phyloP scores from a whole-genome alignment of 2,797 vertebrate species.

The Lepidocolaptes lacrymiger region DNA sequence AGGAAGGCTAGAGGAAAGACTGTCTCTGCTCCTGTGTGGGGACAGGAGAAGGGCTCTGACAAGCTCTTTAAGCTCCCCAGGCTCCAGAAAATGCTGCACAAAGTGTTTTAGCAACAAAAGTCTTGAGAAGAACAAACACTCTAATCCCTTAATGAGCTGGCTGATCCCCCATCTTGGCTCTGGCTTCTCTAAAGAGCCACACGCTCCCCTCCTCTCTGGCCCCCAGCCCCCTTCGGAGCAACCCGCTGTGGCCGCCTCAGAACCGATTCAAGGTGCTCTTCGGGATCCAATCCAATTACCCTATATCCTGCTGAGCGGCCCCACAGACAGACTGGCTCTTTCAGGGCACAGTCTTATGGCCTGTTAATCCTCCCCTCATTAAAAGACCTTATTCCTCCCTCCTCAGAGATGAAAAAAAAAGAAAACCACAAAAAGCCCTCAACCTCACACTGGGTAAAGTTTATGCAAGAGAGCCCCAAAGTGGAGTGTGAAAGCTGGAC shows the following conservation, averaged over 20 bases:
- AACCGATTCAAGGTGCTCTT: slow-evolving; percentile 87
- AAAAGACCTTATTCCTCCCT: slow-evolving; percentile 85
- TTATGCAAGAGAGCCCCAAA: slow-evolving; percentile 86
- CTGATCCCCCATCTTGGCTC: slow-evolving; percentile 90
- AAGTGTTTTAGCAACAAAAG: slow-evolving; percentile 92
- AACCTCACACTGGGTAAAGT: slow-evolving; percentile 70
- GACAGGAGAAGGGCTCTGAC: slow-evolving; percentile 82
- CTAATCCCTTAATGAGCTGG: slow-evolving; percentile 96
- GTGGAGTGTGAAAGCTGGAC: slow-evolving; percentile 69
- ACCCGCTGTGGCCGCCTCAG: slow-evolving; percentile 80
- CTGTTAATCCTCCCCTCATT: slow-evolving; percentile 87
- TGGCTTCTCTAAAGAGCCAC: slow-evolving; percentile 84
- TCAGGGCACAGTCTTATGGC: slow-evolving; percentile 80
- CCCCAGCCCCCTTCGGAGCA: slow-evolving; percentile 78
- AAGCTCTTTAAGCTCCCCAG: slow-evolving; percentile 84
- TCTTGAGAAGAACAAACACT: slow-evolving; percentile 90
- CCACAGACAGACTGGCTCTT: slow-evolving; percentile 90
- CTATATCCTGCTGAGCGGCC: slow-evolving; percentile 89
- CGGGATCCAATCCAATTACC: slow-evolving; percentile 97
- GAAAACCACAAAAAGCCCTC: neutral
- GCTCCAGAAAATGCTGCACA: slow-evolving; percentile 90
- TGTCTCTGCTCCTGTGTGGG: slow-evolving; percentile 8
- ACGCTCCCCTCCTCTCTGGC: slow-evolving; percentile 69
- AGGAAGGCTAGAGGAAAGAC: neutral
- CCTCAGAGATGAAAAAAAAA: slow-evolving; percentile 53